Base-by-base conservation (phyloP, 2,888 invertebrate species). In the Sipha maydis region DNA sequence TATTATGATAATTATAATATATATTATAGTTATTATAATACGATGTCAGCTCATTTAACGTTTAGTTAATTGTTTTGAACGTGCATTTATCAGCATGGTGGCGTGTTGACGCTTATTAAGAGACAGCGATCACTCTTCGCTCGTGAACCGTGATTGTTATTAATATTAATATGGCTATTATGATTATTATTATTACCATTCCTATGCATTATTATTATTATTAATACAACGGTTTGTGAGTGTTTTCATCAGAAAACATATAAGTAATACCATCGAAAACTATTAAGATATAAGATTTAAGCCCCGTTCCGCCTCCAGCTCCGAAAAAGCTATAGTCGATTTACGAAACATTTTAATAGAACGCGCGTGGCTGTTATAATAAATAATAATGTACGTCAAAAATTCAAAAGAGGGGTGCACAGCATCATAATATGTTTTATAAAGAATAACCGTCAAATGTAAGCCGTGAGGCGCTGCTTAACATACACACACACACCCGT, bases 321-420 rank as follows among this genome's bases (percentile, higher is more conserved):
- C 11, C 48, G 11, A 8, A 14, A 14, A 2, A 14, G 2, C 73
- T 25, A 2, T 8, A 25, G 7, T 25, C 1, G 9, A 4, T n/a
- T 76, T 41, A 28, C 11, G 11, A 11, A 69, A 69, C 69, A 69
- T 28, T 69, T 69, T 69, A 69, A n/a, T 28, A 76, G 0, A n/a
- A n/a, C 38, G 34, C n/a, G 14, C 48, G 14, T 2, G 48, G 14
- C 48, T 14, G 14, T 48, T 14, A 11, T 41, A 41, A 80, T 38
- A n/a, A 80, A 80, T 80, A 28, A 80, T 28, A 41, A 80, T 80
- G 67, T 28, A 21, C 38, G 67, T 80, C 79, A 25, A 79, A 61
- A 56, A 79, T 79, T 28, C 48, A 79, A 80, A 80, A 67, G 19
- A 9, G 38, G 19, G 14, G 61, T n/a, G 61, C 61, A 14, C 48